Evolutionary conservation across 2,888 invertebrate genomes (phyloP), one percentile per base, ranked within the genome.

Genomic region (Prosopocoilus inquinatus): DNA sequence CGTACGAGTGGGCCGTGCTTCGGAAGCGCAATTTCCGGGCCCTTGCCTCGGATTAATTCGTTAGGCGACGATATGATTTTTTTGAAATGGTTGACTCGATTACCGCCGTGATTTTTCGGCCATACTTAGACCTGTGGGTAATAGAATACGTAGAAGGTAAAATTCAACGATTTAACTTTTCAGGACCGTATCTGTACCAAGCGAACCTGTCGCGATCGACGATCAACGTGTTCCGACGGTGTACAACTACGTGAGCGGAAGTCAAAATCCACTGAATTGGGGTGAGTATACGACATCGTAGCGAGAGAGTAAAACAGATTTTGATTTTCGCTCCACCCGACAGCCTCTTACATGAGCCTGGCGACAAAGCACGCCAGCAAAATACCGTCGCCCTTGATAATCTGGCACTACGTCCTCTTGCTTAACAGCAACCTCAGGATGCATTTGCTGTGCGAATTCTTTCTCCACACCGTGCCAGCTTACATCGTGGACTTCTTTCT

Each of bases 161-260:
- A n/a, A n/a, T n/a, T n/a, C n/a, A n/a, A n/a, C n/a, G 20, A 28
- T 28, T 28, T 3, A 28, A 28, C 7, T 4, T 28, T 28, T 28
- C 20, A 28, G 20, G 20, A 28, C 3, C 1, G 1, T 3, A 28
- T 7, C 3, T 28, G 20, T 5, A 28, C 7, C 20, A 28, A 28
- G 20, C 7, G 20, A 3, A 28, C 5, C 20, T 28, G 5, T 28
- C 7, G 5, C 3, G 1, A 28, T 28, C 20, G 20, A 28, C 20
- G 20, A 28, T 3, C 20, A 28, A 28, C 20, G 20, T 8, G 5
- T 38, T 38, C 11, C 82, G 45, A 86, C 89, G 0, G 86, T 96
- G 60, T 94, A 92, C 79, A 94, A 96, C 77, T 91, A 86, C 75
- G 91, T 93, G 1, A 90, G 93, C 0, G 89, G 93, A 0, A 82